Conservation (phyloP, 2,797 vertebrate genomes). For the Chaetophractus vellerosus region DNA sequence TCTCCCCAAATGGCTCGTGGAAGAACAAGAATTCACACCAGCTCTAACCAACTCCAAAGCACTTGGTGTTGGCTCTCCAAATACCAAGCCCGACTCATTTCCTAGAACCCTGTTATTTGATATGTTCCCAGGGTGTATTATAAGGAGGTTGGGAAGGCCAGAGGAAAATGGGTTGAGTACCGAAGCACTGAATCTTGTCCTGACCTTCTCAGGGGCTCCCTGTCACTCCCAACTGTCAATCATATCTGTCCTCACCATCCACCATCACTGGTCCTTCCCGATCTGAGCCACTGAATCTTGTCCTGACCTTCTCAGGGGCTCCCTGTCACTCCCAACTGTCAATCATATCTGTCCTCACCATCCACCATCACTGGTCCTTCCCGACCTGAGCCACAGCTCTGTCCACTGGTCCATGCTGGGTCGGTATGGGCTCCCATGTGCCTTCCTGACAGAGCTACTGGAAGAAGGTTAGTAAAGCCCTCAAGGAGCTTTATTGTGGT, state of each 20-base stretch:
- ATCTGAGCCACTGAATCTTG: not conserved
- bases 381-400: not conserved
- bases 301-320: not conserved
- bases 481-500: not conserved
- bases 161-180: not conserved
- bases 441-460: not conserved
- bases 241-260: not conserved
- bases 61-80: not conserved
- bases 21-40: not conserved
- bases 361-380: not conserved
- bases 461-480: not conserved
- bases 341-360: not conserved
- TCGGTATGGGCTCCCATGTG: not conserved
- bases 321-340: not conserved
- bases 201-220: not conserved
- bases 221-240: not conserved
- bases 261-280: not conserved
- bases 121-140: not conserved
- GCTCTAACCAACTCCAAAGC: not conserved
- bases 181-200: not conserved
- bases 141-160: not conserved
- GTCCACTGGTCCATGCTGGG: accelerated
- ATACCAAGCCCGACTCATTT: not conserved
- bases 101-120: not conserved
- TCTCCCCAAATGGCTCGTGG: not conserved